Evolutionary conservation across 2,888 invertebrate genomes (phyloP), one percentile per base, ranked within the genome.

Genomic region (Isotomurus palustris): DNA sequence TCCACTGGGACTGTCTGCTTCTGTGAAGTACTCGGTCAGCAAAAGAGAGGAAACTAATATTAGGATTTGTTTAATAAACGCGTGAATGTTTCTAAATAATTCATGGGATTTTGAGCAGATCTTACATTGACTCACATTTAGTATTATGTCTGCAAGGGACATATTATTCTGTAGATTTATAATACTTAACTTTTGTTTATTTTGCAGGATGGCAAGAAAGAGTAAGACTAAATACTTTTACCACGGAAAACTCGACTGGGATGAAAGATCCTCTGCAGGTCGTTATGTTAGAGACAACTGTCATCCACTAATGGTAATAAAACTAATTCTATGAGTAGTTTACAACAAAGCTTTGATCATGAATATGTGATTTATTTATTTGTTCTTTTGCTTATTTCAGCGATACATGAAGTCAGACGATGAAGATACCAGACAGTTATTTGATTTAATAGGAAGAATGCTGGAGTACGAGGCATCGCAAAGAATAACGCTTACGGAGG

Each of bases 191-290:
- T n/a, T n/a, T n/a, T n/a, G 6, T 29, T 55, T 40, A 29, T 21
- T 44, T 25, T 49, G 28, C 78, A 88, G 89, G 77, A 88, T 88
- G 88, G 86, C 87, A 49, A 81, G 86, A 69, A 90, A 89, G 81
- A 90, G 91, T 61, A 91, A 93, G 80, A 95, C 94, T 71, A 95
- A 94, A 80, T 99, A 97, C 78, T 99, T 97, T 79, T 92, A 94
- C 79, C 90, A 94, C 76, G 95, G 95, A 53, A 90, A 91, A 79
- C 82, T 99, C 74, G 94, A 94, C 78, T 99, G 97, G 97, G 94
- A 96, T 76, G 92, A 93, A 71, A 91, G 93, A 75, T 92, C 91
- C 74, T 89, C 91, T 50, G 92, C 94, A 60, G 97, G 96, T 53
- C 86, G 94, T 79, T 99, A 97, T 75, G 97, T 99, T 40, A 83